Base-by-base conservation (phyloP, 2,888 invertebrate genomes). In the Silvanus unidentatus region DNA sequence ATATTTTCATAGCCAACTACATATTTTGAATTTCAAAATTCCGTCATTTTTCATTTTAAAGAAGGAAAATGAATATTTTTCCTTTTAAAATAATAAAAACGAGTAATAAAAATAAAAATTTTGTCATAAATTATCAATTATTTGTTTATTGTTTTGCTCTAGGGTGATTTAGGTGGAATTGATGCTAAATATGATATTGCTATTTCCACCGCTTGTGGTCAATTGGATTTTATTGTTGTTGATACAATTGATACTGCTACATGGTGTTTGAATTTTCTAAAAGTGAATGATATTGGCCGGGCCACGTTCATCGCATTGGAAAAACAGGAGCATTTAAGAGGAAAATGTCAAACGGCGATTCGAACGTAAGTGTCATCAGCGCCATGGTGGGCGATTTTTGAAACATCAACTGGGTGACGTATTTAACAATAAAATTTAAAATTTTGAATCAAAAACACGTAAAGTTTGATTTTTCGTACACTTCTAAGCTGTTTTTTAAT, bases 121-220 rank as follows among this genome's bases (percentile, higher is more conserved):
- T 35, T 36, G 9, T 40, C 27, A 43, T 32, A n/a, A n/a, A n/a
- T n/a, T n/a, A n/a, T n/a, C n/a, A n/a, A n/a, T n/a, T n/a, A n/a
- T n/a, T n/a, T 49, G 13, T 10, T 37, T 16, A 14, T 14, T 38
- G 2, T 22, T 12, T 27, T 28, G 35, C 68, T n/a, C 12, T 62
- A 92, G 91, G 98, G 98, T 5, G 96, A 98, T 68, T 78, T 99
- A 27, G 99, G 97, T 9, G 93, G 85, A 0, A 96, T 99, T 53
- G 92, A 95, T 66, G 72, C 76, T 10, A 91, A 88, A 68, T 99
- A 92, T 70, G 98, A 99, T 70, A 83, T 95, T 0, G 98, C 98
- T 1, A 84, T 98, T 57, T 97, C 97, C 0, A 97, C 96, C 0
- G 92, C 93, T 1, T 94, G 94, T 65, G 87, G 88, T 0, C 78